These are phyloP conservation scores for Palythoa heliodiscus DNA, from an alignment of 92 coral and sea anemone species.

Conservation along the genomic window DNA sequence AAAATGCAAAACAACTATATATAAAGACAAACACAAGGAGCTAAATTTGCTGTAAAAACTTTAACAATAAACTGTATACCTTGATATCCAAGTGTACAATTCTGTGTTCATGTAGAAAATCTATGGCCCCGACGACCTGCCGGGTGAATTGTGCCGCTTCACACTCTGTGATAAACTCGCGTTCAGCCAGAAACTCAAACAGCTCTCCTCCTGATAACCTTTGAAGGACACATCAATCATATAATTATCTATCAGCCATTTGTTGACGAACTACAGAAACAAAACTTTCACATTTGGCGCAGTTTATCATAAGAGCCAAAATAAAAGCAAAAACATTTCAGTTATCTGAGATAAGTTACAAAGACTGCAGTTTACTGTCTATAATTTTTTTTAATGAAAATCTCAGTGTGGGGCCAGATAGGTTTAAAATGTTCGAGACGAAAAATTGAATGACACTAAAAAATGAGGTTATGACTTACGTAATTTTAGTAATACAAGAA, in stretches of 20 bases:
- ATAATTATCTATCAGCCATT: not conserved
- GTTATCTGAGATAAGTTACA: not conserved
- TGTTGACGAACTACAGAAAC: not conserved
- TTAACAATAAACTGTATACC: conserved; percentile 39
- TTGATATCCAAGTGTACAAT: conserved; percentile 93
- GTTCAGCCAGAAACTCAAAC: conserved; percentile 86
- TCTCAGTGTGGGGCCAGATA: too few species aligned
- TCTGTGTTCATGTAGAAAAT: conserved; percentile 72
- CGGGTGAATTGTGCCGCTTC: conserved; percentile 84
- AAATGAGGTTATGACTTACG: not conserved
- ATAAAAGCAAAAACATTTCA: not conserved
- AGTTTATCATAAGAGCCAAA: not conserved
- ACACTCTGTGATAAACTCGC: conserved; percentile 85
- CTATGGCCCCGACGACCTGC: conserved; percentile 83
- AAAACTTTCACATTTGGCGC: not conserved
- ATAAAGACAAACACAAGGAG: not conserved
- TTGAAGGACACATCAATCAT: not conserved
- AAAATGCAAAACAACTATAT: not conserved
- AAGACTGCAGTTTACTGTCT: not conserved
- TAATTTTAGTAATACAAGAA: not conserved
- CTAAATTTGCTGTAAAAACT: not conserved
- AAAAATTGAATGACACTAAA: not conserved
- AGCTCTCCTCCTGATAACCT: conserved; percentile 96
- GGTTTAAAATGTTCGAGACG: not conserved
- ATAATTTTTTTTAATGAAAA: conserved; percentile 1